phyloP scores from a whole-genome alignment of 1,140 invertebrate species.

The Sipha flava region DNA sequence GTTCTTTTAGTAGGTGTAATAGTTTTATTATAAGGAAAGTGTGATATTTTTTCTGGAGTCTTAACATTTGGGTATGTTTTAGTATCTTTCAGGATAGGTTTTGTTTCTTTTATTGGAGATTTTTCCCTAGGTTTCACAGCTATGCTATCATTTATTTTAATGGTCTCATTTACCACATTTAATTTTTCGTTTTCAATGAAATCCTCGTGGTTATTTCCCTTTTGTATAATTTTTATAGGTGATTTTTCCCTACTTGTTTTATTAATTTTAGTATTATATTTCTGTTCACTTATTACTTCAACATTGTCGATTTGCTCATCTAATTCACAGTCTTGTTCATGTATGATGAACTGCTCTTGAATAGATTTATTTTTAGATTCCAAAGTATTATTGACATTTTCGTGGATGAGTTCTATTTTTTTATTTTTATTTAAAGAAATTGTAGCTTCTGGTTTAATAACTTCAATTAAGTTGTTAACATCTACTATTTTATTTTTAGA shows the following conservation, averaged over 20 bases:
- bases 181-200: background rate
- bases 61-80: background rate
- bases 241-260: background rate
- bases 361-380: background rate
- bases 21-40: background rate
- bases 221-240: background rate
- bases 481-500: background rate
- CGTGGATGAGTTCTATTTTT: background rate
- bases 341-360: slow-evolving; percentile 1
- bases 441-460: background rate
- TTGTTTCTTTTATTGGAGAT: background rate
- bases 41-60: background rate
- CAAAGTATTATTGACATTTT: background rate
- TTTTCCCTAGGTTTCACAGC: background rate
- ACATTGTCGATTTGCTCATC: background rate
- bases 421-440: background rate
- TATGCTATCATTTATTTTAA: background rate
- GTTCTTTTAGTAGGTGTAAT: background rate
- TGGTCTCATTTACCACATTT: background rate
- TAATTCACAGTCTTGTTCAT: background rate
- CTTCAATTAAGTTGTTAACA: background rate
- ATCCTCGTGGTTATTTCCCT: background rate
- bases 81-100: background rate
- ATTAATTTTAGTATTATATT: background rate
- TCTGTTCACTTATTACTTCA: background rate